Conservation (phyloP, 23 tunicate species). For the Halocynthia aurantium region DNA sequence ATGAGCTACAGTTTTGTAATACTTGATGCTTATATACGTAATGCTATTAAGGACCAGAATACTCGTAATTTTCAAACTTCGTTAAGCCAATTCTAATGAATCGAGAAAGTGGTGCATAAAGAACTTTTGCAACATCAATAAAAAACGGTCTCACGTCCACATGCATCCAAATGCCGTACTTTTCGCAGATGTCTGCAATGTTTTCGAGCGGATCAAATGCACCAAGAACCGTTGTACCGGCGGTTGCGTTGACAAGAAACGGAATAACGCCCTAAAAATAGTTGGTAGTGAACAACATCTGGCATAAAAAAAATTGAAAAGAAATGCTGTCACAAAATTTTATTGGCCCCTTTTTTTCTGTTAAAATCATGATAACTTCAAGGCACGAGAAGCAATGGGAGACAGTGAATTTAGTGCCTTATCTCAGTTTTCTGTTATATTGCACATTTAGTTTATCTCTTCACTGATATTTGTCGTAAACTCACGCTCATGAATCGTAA, state of each 20-base stretch:
- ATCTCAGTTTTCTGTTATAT: too few species aligned
- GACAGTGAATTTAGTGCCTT: too few species aligned
- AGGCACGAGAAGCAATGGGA: too few species aligned
- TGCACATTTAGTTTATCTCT: too few species aligned
- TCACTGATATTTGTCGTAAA: too few species aligned
- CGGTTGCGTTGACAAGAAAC: conserved; percentile 53
- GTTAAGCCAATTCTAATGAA: not conserved
- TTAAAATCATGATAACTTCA: too few species aligned
- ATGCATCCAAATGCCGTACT: conserved; percentile 61
- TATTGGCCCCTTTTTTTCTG: not conserved
- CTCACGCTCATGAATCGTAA: too few species aligned
- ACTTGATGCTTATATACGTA: too few species aligned
- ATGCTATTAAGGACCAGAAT: not conserved
- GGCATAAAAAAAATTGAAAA: not conserved
- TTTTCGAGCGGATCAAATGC: conserved; percentile 58
- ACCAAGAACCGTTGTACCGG: conserved; percentile 71
- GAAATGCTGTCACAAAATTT: not conserved
- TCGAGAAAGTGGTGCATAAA: not conserved
- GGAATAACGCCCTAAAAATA: conserved; percentile 39
- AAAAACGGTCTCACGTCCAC: conserved; percentile 46
- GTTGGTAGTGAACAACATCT: not conserved
- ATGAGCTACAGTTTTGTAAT: too few species aligned
- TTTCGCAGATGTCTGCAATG: conserved; percentile 59
- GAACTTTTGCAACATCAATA: not conserved
- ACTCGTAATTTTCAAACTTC: not conserved